These are phyloP conservation scores for Camponotus pennsylvanicus DNA, from an alignment of 1,140 invertebrate genomes.

Conservation along the genomic window DNA sequence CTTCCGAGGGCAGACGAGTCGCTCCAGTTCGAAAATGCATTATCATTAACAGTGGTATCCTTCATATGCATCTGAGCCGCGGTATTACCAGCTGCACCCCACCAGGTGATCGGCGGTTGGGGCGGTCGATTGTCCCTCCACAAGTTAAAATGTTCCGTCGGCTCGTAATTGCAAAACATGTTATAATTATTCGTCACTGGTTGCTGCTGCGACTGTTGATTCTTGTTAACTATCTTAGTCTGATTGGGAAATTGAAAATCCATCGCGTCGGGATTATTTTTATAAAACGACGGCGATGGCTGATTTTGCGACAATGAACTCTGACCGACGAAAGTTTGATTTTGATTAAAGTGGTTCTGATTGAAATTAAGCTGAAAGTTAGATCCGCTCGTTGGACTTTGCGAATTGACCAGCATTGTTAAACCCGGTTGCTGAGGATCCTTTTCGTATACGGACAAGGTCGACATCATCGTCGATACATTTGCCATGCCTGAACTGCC, in stretches of 20 bases:
- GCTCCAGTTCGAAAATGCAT: slow-evolving; percentile 77
- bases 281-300: slow-evolving; percentile 72
- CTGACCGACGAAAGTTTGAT: slow-evolving; percentile 68
- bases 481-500: slow-evolving; percentile 50
- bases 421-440: slow-evolving; percentile 71
- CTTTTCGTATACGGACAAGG: slow-evolving; percentile 74
- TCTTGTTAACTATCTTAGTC: slow-evolving; percentile 58
- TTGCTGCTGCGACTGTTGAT: slow-evolving; percentile 44
- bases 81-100: slow-evolving; percentile 66
- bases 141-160: slow-evolving; percentile 75
- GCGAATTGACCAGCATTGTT: slow-evolving; percentile 54
- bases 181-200: slow-evolving; percentile 69
- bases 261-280: slow-evolving; percentile 66
- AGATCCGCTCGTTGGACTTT: slow-evolving; percentile 61
- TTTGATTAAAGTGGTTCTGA: slow-evolving; percentile 71
- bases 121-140: slow-evolving; percentile 80
- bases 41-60: slow-evolving; percentile 67
- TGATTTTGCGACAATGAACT: slow-evolving; percentile 70
- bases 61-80: slow-evolving; percentile 67
- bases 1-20: slow-evolving; percentile 67
- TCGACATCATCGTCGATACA: slow-evolving; percentile 52
- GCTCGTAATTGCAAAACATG: slow-evolving; percentile 77
- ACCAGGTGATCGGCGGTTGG: slow-evolving; percentile 78
- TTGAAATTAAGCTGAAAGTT: slow-evolving; percentile 73
- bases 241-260: slow-evolving; percentile 74